These are phyloP conservation scores for Cheiracanthium punctorium DNA, from an alignment of 2,888 invertebrate species.

Conservation along the genomic window DNA sequence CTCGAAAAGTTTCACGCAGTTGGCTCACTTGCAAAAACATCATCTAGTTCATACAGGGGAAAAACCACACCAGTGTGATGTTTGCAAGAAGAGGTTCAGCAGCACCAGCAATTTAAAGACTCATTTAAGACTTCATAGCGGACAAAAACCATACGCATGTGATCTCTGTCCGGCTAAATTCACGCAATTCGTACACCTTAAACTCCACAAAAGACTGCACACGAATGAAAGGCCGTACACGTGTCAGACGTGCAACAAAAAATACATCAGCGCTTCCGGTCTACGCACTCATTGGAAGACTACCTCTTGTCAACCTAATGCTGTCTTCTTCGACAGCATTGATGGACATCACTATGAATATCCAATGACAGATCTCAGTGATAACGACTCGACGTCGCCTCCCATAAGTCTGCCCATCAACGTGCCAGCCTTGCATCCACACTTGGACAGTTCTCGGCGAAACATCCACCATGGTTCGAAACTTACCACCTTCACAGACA, in stretches of 20 bases:
- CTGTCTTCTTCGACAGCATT: slow-evolving; percentile 78
- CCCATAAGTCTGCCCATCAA: slow-evolving; percentile 39
- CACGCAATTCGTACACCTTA: slow-evolving; percentile 98
- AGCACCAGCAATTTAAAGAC: slow-evolving; percentile 99
- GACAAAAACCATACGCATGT: slow-evolving; percentile 95
- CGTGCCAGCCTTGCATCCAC: slow-evolving; percentile 58
- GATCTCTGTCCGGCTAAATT: slow-evolving; percentile 98
- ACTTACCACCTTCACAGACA: slow-evolving; percentile 38
- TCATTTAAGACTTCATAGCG: slow-evolving; percentile 95
- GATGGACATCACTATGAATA: slow-evolving; percentile 63
- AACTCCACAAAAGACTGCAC: slow-evolving; percentile 89
- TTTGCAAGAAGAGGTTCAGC: slow-evolving; percentile 98
- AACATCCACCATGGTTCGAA: slow-evolving; percentile 34
- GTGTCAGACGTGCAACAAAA: slow-evolving; percentile 97
- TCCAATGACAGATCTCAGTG: slow-evolving; percentile 62
- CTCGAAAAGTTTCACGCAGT: slow-evolving; percentile 97
- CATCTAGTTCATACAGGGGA: slow-evolving; percentile 99
- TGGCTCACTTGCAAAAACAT: slow-evolving; percentile 98
- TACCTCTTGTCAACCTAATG: slow-evolving; percentile 92
- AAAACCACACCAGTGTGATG: slow-evolving; percentile 97
- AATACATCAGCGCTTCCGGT: slow-evolving; percentile 93
- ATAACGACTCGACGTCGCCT: slow-evolving; percentile 56
- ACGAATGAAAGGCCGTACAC: slow-evolving; percentile 98
- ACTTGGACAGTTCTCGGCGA: slow-evolving; percentile 27
- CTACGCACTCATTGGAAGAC: slow-evolving; percentile 93